A percentile compares a stretch with the other conserved stretches of the same genome.
Conservation (phyloP, 2,113 vertebrate genomes). For the Xiphophorus hellerii region DNA sequence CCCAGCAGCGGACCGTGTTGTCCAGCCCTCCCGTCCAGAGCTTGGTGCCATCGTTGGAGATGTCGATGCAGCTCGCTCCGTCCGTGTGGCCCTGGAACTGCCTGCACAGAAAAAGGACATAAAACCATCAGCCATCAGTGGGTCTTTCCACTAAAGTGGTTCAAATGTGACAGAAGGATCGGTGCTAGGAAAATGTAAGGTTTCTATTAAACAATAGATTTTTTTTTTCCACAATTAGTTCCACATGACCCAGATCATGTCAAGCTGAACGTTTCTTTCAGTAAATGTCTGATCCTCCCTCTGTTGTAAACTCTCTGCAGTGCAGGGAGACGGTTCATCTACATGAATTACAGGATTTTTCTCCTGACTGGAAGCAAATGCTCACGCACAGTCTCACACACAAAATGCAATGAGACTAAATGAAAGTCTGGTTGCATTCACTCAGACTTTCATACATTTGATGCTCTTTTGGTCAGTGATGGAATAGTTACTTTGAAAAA, state of each 20-base stretch:
- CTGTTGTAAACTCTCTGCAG: neutral
- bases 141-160: too few species aligned
- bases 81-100: slow-evolving; percentile 85
- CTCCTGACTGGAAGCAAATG: too few species aligned
- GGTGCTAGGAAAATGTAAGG: neutral
- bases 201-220: too few species aligned
- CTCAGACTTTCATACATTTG: neutral
- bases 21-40: slow-evolving; percentile 84
- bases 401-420: too few species aligned
- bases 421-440: neutral
- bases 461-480: neutral
- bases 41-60: slow-evolving; percentile 84
- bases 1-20: slow-evolving; percentile 84
- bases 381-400: too few species aligned
- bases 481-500: too few species aligned
- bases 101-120: slow-evolving; percentile 45
- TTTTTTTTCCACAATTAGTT: too few species aligned
- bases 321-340: neutral
- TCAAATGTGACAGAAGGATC: neutral
- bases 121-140: neutral
- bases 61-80: slow-evolving; percentile 84
- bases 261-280: neutral
- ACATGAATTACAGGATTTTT: neutral
- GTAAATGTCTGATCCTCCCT: neutral
- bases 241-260: too few species aligned